Percentiles rank a stretch among this genome's conserved stretches.
Conservation (phyloP, 2,797 vertebrate species). For the Naso thynnoides region DNA sequence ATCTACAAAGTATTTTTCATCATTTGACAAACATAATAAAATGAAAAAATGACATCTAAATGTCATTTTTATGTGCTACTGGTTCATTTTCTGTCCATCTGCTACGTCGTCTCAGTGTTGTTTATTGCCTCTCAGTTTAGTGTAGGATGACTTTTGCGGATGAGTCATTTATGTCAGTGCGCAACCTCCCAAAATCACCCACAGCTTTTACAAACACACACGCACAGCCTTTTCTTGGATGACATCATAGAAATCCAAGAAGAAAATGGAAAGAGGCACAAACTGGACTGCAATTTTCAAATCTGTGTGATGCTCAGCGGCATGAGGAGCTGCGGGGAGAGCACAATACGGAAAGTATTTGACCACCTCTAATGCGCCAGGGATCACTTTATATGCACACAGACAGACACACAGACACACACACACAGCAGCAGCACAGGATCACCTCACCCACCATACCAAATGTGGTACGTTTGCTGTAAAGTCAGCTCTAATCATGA, state of each 20-base stretch:
- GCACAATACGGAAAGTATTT: slow-evolving; percentile 85
- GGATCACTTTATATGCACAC: slow-evolving; percentile 33
- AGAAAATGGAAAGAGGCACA: slow-evolving; percentile 5
- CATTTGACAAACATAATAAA: neutral
- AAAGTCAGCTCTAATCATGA: slow-evolving; percentile 11
- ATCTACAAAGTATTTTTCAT: neutral
- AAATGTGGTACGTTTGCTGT: slow-evolving; percentile 43
- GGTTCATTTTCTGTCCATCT: neutral
- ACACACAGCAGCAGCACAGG: slow-evolving; percentile 9
- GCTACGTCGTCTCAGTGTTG: neutral
- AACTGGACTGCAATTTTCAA: slow-evolving; percentile 45
- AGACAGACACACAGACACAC: slow-evolving; percentile 23
- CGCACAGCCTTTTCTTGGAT: slow-evolving; percentile 58
- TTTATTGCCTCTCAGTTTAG: neutral
- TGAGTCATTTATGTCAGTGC: slow-evolving; percentile 23
- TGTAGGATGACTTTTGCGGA: neutral
- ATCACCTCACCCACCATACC: slow-evolving; percentile 27
- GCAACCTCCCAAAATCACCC: slow-evolving; percentile 32
- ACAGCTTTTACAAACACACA: slow-evolving; percentile 43
- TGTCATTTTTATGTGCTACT: neutral
- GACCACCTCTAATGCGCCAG: slow-evolving; percentile 50
- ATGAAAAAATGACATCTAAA: neutral
- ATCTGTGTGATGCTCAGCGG: slow-evolving; percentile 64
- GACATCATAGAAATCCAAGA: slow-evolving; percentile 64
- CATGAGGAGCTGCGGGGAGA: slow-evolving; percentile 53